A percentile compares a stretch with the other conserved stretches of the same genome.
phyloP scores from a whole-genome alignment of 2,113 vertebrate species.

The Acinonyx jubatus region DNA sequence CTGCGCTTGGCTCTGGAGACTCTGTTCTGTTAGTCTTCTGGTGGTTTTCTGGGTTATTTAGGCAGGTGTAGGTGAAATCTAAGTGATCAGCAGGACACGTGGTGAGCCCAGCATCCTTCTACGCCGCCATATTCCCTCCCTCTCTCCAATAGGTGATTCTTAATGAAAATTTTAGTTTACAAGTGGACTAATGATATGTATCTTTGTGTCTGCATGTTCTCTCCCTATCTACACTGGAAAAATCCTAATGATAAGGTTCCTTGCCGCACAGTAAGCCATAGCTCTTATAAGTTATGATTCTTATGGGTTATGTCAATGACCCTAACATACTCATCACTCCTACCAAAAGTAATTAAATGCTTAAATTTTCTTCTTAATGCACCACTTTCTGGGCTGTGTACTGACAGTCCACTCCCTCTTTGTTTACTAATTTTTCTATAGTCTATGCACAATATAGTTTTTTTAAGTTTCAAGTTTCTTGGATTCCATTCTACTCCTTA shows the following conservation, averaged over 20 bases:
- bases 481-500: neutral
- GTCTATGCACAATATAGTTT: neutral
- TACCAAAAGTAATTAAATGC: neutral
- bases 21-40: no score
- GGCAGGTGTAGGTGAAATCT: no score
- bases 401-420: neutral
- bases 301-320: neutral
- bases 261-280: neutral
- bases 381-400: neutral
- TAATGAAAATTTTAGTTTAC: slow-evolving; percentile 15
- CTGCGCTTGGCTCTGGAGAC: no score
- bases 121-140: no score
- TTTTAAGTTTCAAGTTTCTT: neutral
- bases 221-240: neutral
- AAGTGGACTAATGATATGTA: neutral
- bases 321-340: neutral
- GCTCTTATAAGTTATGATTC: neutral
- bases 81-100: no score
- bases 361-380: neutral
- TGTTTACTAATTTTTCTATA: neutral
- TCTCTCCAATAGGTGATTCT: neutral
- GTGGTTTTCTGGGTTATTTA: no score
- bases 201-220: neutral
- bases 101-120: no score
- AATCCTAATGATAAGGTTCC: neutral